Evolutionary conservation across 37 sponge, comb jelly and placozoan species (phyloP), one percentile per base, ranked within the genome.

Genomic region (Dysidea cf. avara): DNA sequence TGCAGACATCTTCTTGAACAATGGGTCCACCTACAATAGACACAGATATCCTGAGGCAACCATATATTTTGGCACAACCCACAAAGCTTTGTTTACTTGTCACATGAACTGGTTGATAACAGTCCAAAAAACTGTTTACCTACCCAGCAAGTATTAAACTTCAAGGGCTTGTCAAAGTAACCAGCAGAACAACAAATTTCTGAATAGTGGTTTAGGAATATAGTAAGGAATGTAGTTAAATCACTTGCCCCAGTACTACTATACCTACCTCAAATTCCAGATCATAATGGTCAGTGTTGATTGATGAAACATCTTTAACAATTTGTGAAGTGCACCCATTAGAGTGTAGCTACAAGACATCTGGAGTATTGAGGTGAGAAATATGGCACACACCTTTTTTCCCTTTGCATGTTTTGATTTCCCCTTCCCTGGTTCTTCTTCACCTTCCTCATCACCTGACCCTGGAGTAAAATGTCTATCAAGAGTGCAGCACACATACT

Each of bases 21-120:
- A 43, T 30, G 96, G 96, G 68, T 96, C 96, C 2, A 86, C 86
- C 86, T 85, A 47, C 4, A 66, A 24, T 24, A 46, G 5, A 66
- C 32, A 20, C 24, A 66, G 21, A 43, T 37, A 11, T 14, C 11
- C 39, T 11, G 11, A 66, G 49, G 13, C 22, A 12, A 66, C 14
- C 20, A 14, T 40, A 20, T 40, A 59, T 59, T 21, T 14, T 21
- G 13, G n/a, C n/a, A n/a, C n/a, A n/a, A n/a, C n/a, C n/a, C n/a
- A 50, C 16, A 50, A 50, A 17, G 13, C 52, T 50, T 50, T 16
- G 51, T 49, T 17, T 49, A 16, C 16, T 17, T 17, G 16, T 12
- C 16, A 49, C 16, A 16, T 16, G 16, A 17, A 16, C 12, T 49
- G 16, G 51, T 17, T 16, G 16, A 16, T 49, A 49, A 16, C 51